Base-by-base conservation (phyloP, 2,888 invertebrate genomes). In the Tromatobia lineatoria region DNA sequence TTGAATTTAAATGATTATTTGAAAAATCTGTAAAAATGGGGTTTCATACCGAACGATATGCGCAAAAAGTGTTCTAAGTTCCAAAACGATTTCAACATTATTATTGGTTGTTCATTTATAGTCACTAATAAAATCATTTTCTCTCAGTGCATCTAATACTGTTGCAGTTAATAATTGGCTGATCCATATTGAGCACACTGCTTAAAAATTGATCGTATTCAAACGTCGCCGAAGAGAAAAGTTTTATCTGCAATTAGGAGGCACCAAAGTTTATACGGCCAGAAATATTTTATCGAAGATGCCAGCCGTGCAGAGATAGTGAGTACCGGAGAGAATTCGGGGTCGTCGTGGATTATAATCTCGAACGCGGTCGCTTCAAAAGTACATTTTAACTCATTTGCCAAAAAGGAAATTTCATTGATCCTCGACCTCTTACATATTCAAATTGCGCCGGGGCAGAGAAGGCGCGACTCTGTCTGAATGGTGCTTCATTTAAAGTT, bases 401-500 rank as follows among this genome's bases (percentile, higher is more conserved):
- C 78, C 74, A 86, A 84, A 85, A 85, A 82, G 85, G 81, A 86
- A 87, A 84, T 86, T 76, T 83, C 82, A 87, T 88, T 85, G 88
- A 88, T 86, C 85, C 86, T 70, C 81, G 86, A 85, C 86, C 87
- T 86, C 85, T 88, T 87, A 87, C 85, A 86, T 88, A 88, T 88
- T 88, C 85, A 88, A 88, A 88, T 88, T 85, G 85, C 79, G 85
- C 75, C 64, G 76, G 57, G 25, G 29, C 67, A 42, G 66, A 50
- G 75, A 64, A 66, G 75, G 61, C 80, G 66, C 77, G 82, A 87
- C 82, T 85, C 75, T 83, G 84, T 85, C 80, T 88, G 86, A 88
- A 88, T 87, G 84, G 86, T 52, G 85, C 86, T 87, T 87, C 87
- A 87, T 87, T 88, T 86, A 86, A 86, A 88, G 87, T 88, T 87